These are phyloP conservation scores for Ecliptopera silaceata DNA, from an alignment of 2,888 invertebrate species.

Conservation along the genomic window DNA sequence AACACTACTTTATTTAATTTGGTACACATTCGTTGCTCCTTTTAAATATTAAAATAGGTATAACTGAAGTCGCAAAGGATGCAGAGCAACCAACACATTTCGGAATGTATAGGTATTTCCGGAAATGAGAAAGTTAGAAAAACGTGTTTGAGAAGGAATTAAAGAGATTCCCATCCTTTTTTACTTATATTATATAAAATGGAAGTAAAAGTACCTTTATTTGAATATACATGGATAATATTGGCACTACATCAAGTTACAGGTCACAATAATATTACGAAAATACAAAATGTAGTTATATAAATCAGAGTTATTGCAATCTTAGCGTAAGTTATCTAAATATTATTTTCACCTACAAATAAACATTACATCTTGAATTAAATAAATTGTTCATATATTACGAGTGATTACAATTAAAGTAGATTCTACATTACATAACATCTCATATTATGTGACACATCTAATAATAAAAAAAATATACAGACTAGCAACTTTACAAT, in stretches of 20 bases:
- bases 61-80: constrained; percentile 48
- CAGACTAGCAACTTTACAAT: constrained; percentile 61
- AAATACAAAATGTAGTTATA: constrained; percentile 62
- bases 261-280: constrained; percentile 67
- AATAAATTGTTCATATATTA: constrained; percentile 35
- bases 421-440: constrained; percentile 34
- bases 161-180: constrained; percentile 56
- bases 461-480: constrained; percentile 44
- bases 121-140: constrained; percentile 44
- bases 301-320: constrained; percentile 38
- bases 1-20: constrained; percentile 72
- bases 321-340: constrained; percentile 51
- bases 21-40: constrained; percentile 82
- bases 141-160: constrained; percentile 47
- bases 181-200: constrained; percentile 48
- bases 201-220: constrained; percentile 50
- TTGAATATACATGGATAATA: constrained; percentile 58
- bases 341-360: constrained; percentile 44
- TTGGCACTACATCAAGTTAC: constrained; percentile 74
- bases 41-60: constrained; percentile 51
- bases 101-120: constrained; percentile 68
- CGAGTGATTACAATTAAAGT: constrained; percentile 21
- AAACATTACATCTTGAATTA: constrained; percentile 38
- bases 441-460: constrained; percentile 34
- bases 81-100: constrained; percentile 65